phyloP scores from a whole-genome alignment of 2,797 vertebrate species.

The Acropternis orthonyx region DNA sequence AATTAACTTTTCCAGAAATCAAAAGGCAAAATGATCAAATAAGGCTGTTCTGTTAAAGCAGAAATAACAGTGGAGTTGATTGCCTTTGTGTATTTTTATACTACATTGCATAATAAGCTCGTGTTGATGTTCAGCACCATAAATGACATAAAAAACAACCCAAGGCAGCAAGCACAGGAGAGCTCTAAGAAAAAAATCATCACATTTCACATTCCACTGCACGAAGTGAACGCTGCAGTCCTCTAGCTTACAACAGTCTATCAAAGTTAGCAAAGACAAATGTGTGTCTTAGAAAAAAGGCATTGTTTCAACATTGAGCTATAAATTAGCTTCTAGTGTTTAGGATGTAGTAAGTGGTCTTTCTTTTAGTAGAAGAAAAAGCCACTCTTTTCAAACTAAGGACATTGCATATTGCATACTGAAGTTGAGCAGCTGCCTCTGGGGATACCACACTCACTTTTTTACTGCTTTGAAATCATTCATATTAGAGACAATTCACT shows the following conservation, averaged over 20 bases:
- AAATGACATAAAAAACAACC: conserved; percentile 60
- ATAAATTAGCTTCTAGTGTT: not conserved
- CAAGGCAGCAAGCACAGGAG: conserved; percentile 7
- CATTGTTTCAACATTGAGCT: not conserved
- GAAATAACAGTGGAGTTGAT: not conserved
- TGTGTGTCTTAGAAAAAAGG: not conserved
- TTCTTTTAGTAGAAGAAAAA: not conserved
- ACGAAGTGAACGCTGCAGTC: not conserved
- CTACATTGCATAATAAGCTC: not conserved
- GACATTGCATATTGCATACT: not conserved
- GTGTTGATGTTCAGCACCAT: not conserved
- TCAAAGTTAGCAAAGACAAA: conserved; percentile 27
- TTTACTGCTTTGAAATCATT: not conserved
- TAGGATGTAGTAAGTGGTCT: not conserved
- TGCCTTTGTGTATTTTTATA: not conserved
- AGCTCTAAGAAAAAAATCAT: not conserved
- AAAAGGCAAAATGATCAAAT: conserved; percentile 10
- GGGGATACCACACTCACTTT: not conserved
- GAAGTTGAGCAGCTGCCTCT: not conserved
- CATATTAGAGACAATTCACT: not conserved
- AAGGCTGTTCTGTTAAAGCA: not conserved
- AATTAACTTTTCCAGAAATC: not conserved
- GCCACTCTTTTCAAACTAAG: not conserved
- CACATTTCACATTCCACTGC: conserved; percentile 22
- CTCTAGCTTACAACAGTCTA: not conserved